Evolutionary conservation across 1,140 invertebrate species (phyloP), one percentile per base, ranked within the genome.

Genomic region (Drosophila auraria): DNA sequence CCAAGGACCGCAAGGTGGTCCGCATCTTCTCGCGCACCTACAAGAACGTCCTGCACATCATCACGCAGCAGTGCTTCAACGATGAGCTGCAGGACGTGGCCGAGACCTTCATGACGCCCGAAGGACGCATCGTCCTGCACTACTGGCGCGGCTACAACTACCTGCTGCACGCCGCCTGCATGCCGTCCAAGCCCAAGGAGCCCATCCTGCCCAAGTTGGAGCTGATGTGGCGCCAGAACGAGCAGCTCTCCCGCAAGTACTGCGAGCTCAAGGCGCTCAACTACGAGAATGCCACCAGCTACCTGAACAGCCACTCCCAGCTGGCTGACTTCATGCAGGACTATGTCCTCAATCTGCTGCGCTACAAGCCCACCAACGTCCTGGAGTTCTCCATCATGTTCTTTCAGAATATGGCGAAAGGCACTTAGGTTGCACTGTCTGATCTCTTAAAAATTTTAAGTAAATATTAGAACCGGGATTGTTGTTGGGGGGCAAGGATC

Each of bases 21-120:
- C 83, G 83, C 15, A 77, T 92, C 20, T 91, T 92, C 64, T 87
- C 89, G 59, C 90, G 91, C 51, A 91, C 81, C 38, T 92, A 92
- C 54, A 69, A 80, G 57, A 65, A 87, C 7, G 40, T 74, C 15
- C 17, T 91, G 4, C 83, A 80, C 23, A 78, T 92, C 23, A 57
- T 83, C 7, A 92, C 84, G 7, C 82, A 78, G 44, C 91, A 92
- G 54, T 92, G 91, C 60, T 92, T 92, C 62, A 92, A 92, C 38
- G 82, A 89, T 12, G 87, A 89, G 50, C 66, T 80, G 6, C 87
- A 92, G 66, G 91, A 92, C 40, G 83, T 86, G 20, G 80, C 91
- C 17, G 91, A 92, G 60, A 92, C 87, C 7, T 92, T 71, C 25
- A 89, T 87, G 74, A 75, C 82, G 0, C 72, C 83, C 0, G 78